These are phyloP conservation scores for Drosophila erecta DNA, from an alignment of 1,140 invertebrate species.

Conservation along the genomic window DNA sequence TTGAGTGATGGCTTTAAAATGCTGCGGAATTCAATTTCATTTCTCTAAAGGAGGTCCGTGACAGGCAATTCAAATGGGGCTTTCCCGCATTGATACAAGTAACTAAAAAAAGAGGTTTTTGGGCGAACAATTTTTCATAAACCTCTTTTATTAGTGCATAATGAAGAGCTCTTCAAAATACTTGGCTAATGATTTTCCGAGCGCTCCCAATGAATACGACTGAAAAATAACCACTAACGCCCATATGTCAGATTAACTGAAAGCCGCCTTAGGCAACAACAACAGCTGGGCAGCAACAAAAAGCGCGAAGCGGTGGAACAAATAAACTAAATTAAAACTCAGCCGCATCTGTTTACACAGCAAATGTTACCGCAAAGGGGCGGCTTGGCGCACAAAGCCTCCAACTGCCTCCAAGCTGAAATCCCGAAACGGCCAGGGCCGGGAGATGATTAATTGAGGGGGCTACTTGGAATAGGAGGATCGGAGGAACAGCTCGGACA, in stretches of 20 bases:
- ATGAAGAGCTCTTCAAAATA: constrained; percentile 38
- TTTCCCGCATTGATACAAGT: constrained; percentile 1
- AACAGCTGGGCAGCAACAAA: constrained; percentile 51
- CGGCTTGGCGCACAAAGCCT: constrained; percentile 36
- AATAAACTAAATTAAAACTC: constrained; percentile 80
- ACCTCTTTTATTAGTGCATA: constrained; percentile 28
- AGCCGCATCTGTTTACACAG: constrained; percentile 81
- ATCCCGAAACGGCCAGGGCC: constrained; percentile 29
- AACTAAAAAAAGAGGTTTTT: background rate
- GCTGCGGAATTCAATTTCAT: constrained; percentile 59
- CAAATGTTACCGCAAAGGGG: constrained; percentile 77
- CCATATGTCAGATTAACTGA: constrained; percentile 78
- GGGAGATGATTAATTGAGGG: constrained; percentile 69
- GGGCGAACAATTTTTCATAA: constrained; percentile 37
- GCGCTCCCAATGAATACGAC: constrained; percentile 67
- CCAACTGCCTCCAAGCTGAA: constrained; percentile 31
- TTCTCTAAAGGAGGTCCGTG: background rate
- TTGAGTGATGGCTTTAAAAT: constrained; percentile 63
- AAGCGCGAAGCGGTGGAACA: constrained; percentile 27
- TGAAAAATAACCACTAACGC: constrained; percentile 79
- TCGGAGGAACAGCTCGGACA: constrained; percentile 41
- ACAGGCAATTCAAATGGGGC: background rate
- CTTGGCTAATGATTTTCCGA: constrained; percentile 64
- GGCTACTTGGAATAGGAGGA: constrained; percentile 55
- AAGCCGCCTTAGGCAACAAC: constrained; percentile 31